Evolutionary conservation across 2,888 invertebrate genomes (phyloP).

Genomic region (Acrocyrtus sp.): DNA sequence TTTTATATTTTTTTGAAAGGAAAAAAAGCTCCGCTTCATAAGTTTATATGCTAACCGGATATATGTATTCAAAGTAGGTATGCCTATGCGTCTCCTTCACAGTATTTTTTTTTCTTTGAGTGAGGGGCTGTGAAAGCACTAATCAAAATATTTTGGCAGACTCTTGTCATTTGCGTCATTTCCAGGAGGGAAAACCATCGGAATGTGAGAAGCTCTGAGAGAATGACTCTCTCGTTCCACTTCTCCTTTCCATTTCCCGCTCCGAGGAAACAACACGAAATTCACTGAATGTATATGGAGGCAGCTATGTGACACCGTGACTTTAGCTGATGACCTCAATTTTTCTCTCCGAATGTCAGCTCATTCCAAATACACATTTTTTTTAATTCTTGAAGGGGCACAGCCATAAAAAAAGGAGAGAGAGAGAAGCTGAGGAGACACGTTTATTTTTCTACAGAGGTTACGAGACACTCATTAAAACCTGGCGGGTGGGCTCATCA

Average conservation of each 20-base stretch:
- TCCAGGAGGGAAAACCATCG: neutral
- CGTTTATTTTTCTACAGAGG: neutral
- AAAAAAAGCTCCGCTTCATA: neutral
- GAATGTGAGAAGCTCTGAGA: neutral
- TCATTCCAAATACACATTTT: constrained; percentile 9
- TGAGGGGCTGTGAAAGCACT: neutral
- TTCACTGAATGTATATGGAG: neutral
- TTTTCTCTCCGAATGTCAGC: constrained; percentile 45
- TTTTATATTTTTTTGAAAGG: neutral
- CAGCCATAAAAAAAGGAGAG: constrained; percentile 18
- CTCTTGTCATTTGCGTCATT: constrained; percentile 38
- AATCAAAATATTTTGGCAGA: constrained; percentile 55
- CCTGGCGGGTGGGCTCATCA: constrained; percentile 41
- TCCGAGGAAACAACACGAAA: too few species aligned
- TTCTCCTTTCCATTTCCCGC: neutral
- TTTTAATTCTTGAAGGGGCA: too few species aligned
- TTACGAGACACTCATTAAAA: constrained; percentile 43
- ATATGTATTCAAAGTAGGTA: neutral
- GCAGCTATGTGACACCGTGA: constrained; percentile 21
- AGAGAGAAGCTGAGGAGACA: constrained; percentile 23
- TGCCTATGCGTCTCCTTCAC: neutral
- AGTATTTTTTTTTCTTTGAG: neutral
- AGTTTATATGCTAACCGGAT: neutral
- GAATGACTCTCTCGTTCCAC: neutral
- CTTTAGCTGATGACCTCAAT: constrained; percentile 41